Conservation (phyloP, 2,797 vertebrate species). For the Anguilla anguilla region DNA sequence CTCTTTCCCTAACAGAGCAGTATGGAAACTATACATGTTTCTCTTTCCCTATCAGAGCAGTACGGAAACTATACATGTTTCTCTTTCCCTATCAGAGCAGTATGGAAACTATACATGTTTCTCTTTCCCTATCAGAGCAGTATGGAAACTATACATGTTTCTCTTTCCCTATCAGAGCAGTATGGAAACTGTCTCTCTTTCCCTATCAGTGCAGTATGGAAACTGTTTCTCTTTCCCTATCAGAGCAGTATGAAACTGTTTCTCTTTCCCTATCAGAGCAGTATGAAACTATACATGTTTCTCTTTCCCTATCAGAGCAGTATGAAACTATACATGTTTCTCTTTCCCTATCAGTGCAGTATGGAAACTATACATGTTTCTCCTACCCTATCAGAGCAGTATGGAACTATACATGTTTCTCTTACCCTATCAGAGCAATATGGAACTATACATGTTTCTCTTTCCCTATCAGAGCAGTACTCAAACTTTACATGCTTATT, state of each 20-base stretch:
- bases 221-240: not conserved
- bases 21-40: too few species aligned
- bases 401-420: too few species aligned
- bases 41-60: not conserved
- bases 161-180: not conserved
- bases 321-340: too few species aligned
- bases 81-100: not conserved
- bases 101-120: not conserved
- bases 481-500: not conserved
- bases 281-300: too few species aligned
- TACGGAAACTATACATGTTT: not conserved
- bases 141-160: too few species aligned
- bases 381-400: not conserved
- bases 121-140: too few species aligned
- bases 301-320: too few species aligned
- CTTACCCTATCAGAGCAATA: not conserved
- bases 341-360: not conserved
- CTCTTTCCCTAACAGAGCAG: too few species aligned
- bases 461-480: not conserved
- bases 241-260: too few species aligned
- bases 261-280: not conserved
- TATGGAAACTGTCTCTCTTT: not conserved
- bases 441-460: too few species aligned
- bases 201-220: not conserved
- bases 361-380: too few species aligned